Evolutionary conservation across 2,888 invertebrate genomes (phyloP).

Genomic region (Dascillus cervinus): DNA sequence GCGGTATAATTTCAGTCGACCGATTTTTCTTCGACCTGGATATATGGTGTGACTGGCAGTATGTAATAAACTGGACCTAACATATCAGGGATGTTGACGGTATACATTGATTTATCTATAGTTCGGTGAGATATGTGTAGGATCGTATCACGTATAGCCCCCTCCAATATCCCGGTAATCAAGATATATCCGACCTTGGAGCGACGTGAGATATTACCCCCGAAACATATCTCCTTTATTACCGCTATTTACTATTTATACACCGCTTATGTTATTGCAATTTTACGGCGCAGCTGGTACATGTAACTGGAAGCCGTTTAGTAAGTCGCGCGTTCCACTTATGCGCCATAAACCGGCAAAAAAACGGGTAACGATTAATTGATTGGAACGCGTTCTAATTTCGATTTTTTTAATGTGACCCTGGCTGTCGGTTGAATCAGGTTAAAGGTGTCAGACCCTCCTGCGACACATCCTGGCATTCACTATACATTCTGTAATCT

Average conservation of each 20-base stretch:
- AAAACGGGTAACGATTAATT: no score
- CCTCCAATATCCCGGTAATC: slow-evolving; percentile 33
- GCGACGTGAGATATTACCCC: slow-evolving; percentile 37
- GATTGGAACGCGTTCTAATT: no score
- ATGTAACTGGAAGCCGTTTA: no score
- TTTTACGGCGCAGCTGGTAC: slow-evolving; percentile 20
- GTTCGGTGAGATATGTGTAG: slow-evolving; percentile 38
- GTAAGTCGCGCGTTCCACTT: no score
- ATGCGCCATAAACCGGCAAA: no score
- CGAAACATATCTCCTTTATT: slow-evolving; percentile 36
- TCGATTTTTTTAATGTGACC: no score
- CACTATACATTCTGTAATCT: slow-evolving; percentile 11
- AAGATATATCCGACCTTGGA: slow-evolving; percentile 42
- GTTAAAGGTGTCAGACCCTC: slow-evolving; percentile 16
- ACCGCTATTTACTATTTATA: slow-evolving; percentile 38
- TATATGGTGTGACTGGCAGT: slow-evolving; percentile 15
- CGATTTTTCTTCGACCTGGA: no score
- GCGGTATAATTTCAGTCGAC: no score
- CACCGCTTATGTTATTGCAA: slow-evolving; percentile 33
- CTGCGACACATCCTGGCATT: slow-evolving; percentile 18
- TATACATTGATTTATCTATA: slow-evolving; percentile 40
- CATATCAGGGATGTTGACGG: slow-evolving; percentile 36
- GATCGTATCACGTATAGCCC: slow-evolving; percentile 36
- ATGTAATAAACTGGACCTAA: slow-evolving; percentile 29
- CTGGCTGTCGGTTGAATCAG: no score